A percentile compares a stretch with the other conserved stretches of the same genome.
These are phyloP conservation scores for Brachionus manjavacas DNA, from an alignment of 1,140 invertebrate genomes.

Conservation along the genomic window DNA sequence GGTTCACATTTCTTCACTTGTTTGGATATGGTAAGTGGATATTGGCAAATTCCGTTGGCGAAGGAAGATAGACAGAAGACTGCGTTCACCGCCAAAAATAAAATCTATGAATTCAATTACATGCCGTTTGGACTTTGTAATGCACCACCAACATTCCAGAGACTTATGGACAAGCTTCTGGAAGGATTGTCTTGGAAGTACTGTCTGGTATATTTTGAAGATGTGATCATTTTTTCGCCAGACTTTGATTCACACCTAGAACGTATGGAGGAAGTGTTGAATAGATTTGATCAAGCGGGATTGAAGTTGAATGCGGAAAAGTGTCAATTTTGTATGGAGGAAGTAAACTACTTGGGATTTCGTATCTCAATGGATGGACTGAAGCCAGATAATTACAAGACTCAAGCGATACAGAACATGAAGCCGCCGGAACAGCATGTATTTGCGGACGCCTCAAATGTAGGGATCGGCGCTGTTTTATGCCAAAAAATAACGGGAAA, in stretches of 20 bases:
- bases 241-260: neutral
- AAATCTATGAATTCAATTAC: conserved; percentile 29
- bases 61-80: conserved; percentile 27
- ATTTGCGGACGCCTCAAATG: conserved; percentile 46
- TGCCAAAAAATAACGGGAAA: conserved; percentile 46
- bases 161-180: conserved; percentile 48
- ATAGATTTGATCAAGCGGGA: conserved; percentile 44
- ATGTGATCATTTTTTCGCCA: neutral
- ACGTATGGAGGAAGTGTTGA: conserved; percentile 44
- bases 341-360: conserved; percentile 45
- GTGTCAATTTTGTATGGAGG: neutral
- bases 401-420: conserved; percentile 35
- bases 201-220: conserved; percentile 32
- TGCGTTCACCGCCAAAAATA: neutral
- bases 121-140: conserved; percentile 45
- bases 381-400: neutral
- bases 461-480: conserved; percentile 40
- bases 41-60: neutral
- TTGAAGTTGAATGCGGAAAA: conserved; percentile 42
- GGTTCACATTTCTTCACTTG: neutral
- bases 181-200: conserved; percentile 26
- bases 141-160: conserved; percentile 49
- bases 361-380: conserved; percentile 44
- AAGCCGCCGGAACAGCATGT: conserved; percentile 42
- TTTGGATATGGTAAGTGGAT: neutral